Conservation (phyloP, 1,140 invertebrate species). For the Ericerus pela region DNA sequence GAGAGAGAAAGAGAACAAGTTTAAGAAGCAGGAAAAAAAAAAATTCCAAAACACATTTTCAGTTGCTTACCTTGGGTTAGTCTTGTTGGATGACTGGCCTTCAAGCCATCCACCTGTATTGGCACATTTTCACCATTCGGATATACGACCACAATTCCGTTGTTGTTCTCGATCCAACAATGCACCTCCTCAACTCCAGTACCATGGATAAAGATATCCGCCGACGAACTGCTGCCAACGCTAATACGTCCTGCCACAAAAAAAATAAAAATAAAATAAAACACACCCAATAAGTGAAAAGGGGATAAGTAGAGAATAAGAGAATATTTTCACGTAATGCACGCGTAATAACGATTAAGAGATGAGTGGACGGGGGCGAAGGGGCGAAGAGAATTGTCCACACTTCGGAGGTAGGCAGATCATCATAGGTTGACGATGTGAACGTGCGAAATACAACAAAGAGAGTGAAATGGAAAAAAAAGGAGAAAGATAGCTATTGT, state of each 20-base stretch:
- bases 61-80: slow-evolving; percentile 59
- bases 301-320: slow-evolving; percentile 31
- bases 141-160: slow-evolving; percentile 63
- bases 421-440: no score
- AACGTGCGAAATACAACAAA: no score
- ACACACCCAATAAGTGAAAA: neutral
- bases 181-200: slow-evolving; percentile 65
- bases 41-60: no score
- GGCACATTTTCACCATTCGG: slow-evolving; percentile 48
- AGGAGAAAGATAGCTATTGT: no score
- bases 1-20: no score
- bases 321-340: no score
- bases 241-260: slow-evolving; percentile 62
- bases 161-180: slow-evolving; percentile 66
- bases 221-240: slow-evolving; percentile 51
- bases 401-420: no score
- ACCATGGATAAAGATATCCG: slow-evolving; percentile 63
- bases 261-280: slow-evolving; percentile 26
- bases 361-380: no score
- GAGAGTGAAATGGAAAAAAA: no score
- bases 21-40: no score
- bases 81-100: slow-evolving; percentile 44
- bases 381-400: no score
- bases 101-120: slow-evolving; percentile 47
- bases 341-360: no score